Conservation (phyloP, 2,888 invertebrate species). For the Drosophila stalkeri region DNA sequence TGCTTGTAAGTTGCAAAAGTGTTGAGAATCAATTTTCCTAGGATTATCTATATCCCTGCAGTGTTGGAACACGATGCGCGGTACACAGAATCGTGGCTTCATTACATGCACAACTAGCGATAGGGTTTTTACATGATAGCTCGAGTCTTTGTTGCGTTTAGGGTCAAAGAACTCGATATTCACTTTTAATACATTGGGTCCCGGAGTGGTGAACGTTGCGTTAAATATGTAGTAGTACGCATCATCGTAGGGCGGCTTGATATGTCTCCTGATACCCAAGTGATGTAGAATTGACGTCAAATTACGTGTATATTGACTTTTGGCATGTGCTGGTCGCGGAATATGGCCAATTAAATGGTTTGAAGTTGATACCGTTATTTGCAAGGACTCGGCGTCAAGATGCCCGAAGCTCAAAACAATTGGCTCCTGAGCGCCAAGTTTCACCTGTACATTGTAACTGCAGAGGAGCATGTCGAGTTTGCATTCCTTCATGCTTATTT, state of each 20-base stretch:
- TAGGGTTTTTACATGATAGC: not conserved
- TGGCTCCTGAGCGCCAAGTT: constrained; percentile 21
- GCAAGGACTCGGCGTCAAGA: not conserved
- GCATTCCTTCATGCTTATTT: not conserved
- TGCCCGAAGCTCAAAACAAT: constrained; percentile 40
- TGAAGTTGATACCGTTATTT: constrained; percentile 31
- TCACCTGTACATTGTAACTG: constrained; percentile 26
- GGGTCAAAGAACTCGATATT: constrained; percentile 1
- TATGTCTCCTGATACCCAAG: constrained; percentile 36
- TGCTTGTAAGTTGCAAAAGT: constrained; percentile 43
- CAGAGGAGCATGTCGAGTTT: constrained; percentile 20
- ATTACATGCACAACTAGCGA: constrained; percentile 27
- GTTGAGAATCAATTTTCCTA: not conserved
- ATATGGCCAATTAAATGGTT: constrained; percentile 24
- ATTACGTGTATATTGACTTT: constrained; percentile 20
- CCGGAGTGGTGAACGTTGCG: constrained; percentile 23
- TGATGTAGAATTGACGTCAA: constrained; percentile 24
- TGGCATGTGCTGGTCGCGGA: not conserved
- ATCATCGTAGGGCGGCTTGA: constrained; percentile 19
- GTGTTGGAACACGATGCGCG: constrained; percentile 8
- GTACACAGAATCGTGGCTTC: not conserved
- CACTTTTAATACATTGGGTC: constrained; percentile 29
- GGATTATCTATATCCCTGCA: constrained; percentile 6
- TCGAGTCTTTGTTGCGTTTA: not conserved
- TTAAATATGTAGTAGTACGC: constrained; percentile 31